Percentiles rank a stretch among this genome's conserved stretches.
Evolutionary conservation across 1,140 invertebrate species (phyloP).

Genomic region (Drosophila equinoxialis): DNA sequence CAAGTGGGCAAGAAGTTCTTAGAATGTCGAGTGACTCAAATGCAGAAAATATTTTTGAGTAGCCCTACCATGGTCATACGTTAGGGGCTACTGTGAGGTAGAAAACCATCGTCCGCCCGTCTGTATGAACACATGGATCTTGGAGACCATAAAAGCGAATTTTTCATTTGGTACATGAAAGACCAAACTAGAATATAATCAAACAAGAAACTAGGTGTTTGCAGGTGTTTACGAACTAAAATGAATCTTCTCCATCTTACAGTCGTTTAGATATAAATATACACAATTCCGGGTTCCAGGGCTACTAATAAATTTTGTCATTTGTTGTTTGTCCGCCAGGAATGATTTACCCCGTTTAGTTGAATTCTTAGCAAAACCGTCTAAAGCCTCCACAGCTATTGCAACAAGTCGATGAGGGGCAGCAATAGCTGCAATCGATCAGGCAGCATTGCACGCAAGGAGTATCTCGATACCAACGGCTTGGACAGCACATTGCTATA

Average conservation of each 20-base stretch:
- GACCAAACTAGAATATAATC: neutral
- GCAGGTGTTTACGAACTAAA: neutral
- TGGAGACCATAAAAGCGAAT: too few relatives aligned
- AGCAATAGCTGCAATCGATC: conserved; percentile 58
- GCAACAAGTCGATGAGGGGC: conserved; percentile 34
- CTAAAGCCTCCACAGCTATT: conserved; percentile 6
- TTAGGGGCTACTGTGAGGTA: too few relatives aligned
- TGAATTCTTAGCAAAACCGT: conserved; percentile 15
- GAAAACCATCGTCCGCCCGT: too few relatives aligned
- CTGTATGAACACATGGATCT: too few relatives aligned
- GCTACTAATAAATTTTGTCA: neutral
- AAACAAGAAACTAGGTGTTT: neutral
- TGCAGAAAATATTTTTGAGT: conserved; percentile 37
- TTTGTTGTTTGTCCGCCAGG: neutral
- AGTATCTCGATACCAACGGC: conserved; percentile 51
- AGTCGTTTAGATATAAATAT: neutral
- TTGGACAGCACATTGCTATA: conserved; percentile 53
- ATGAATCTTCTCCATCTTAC: neutral
- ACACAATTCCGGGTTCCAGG: neutral
- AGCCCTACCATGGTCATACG: conserved; percentile 15
- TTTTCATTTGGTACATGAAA: too few relatives aligned
- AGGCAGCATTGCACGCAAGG: conserved; percentile 63
- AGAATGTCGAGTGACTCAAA: conserved; percentile 54
- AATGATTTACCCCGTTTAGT: too few relatives aligned
- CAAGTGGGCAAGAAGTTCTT: conserved; percentile 63